Evolutionary conservation across 2,888 invertebrate genomes (phyloP).

Genomic region (Oscheius sp.): DNA sequence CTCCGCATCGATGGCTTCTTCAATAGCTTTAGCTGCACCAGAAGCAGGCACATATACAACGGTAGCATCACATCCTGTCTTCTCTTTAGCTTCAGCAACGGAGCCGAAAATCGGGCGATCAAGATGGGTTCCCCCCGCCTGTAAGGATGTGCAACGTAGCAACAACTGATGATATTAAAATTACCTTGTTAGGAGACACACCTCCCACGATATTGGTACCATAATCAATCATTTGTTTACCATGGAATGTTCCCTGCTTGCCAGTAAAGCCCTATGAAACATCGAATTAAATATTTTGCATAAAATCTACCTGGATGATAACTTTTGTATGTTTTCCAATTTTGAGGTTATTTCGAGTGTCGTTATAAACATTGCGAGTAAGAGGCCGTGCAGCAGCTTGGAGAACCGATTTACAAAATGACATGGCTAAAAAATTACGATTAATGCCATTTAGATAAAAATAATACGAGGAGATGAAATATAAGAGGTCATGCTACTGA

Average conservation of each 20-base stretch:
- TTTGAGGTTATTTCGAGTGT: slow-evolving; percentile 57
- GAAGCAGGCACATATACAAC: slow-evolving; percentile 98
- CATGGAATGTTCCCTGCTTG: slow-evolving; percentile 77
- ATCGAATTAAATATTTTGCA: neutral
- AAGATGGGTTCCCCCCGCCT: slow-evolving; percentile 89
- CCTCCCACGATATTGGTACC: slow-evolving; percentile 94
- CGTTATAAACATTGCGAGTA: slow-evolving; percentile 51
- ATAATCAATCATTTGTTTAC: slow-evolving; percentile 98
- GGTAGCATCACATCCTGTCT: slow-evolving; percentile 89
- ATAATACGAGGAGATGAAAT: no score
- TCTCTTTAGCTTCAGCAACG: slow-evolving; percentile 75
- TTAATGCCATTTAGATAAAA: no score
- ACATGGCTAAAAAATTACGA: slow-evolving; percentile 16
- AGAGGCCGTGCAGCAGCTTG: slow-evolving; percentile 17
- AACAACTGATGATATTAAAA: neutral
- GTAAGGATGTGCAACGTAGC: slow-evolving; percentile 73
- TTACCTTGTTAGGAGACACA: slow-evolving; percentile 74
- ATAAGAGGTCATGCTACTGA: no score
- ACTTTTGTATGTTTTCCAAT: slow-evolving; percentile 59
- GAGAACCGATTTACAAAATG: slow-evolving; percentile 29
- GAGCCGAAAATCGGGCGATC: slow-evolving; percentile 86
- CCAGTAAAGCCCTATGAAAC: slow-evolving; percentile 59
- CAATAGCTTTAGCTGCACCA: slow-evolving; percentile 85
- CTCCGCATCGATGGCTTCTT: slow-evolving; percentile 74
- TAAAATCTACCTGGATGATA: slow-evolving; percentile 53